phyloP scores from a whole-genome alignment of 2,113 vertebrate genomes.

The Agelaius phoeniceus region DNA sequence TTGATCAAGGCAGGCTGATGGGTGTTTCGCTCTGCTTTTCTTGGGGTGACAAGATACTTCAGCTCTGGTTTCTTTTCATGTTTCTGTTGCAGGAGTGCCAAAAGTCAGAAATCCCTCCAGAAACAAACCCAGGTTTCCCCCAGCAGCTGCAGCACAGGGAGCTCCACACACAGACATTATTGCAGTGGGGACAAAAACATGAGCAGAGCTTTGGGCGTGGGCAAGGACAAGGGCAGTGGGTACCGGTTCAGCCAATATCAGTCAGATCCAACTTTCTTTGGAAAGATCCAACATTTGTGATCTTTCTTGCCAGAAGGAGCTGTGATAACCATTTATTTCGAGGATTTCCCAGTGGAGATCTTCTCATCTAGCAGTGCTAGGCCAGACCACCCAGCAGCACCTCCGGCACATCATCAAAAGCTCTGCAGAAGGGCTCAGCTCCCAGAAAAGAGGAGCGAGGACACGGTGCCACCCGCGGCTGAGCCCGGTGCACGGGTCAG shows the following conservation, averaged over 20 bases:
- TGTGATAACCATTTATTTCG: accelerated
- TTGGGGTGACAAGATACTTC: not conserved
- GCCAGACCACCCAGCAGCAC: not conserved
- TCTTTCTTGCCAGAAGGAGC: not conserved
- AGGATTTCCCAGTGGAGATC: not conserved
- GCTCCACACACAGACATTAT: not conserved
- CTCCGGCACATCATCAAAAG: not conserved
- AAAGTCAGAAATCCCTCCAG: not conserved
- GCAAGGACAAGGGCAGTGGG: not conserved
- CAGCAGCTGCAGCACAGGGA: not conserved
- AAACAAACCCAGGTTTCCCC: not conserved
- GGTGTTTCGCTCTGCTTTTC: not conserved
- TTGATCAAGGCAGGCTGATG: not conserved
- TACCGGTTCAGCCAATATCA: accelerated
- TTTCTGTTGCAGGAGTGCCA: accelerated
- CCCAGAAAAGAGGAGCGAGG: accelerated
- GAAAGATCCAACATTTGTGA: not conserved
- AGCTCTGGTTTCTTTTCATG: not conserved
- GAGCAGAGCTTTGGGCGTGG: not conserved
- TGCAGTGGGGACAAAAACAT: accelerated
- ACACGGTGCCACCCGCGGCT: not conserved
- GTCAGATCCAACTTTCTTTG: not conserved
- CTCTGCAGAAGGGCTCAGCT: not conserved
- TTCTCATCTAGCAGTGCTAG: accelerated
- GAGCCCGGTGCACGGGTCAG: not conserved